Conservation (phyloP, 1,140 invertebrate species). For the Dendrolimus kikuchii region DNA sequence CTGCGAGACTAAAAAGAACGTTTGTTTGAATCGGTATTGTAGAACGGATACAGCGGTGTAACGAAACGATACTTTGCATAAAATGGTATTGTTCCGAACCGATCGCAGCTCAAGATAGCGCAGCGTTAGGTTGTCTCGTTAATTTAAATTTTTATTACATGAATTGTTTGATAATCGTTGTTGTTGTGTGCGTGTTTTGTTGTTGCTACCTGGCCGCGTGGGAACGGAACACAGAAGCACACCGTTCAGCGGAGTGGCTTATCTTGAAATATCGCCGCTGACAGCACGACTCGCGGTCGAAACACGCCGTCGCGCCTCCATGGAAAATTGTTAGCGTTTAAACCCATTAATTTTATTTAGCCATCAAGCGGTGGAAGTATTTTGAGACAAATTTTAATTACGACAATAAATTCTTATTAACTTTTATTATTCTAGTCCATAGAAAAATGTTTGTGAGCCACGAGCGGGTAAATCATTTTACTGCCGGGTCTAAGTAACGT, state of each 20-base stretch:
- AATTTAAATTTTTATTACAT: too few species aligned
- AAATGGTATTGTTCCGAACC: too few species aligned
- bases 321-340: constrained; percentile 27
- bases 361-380: constrained; percentile 6
- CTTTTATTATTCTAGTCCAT: background rate
- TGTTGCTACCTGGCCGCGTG: constrained; percentile 29
- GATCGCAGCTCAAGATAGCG: too few species aligned
- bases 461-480: constrained; percentile 8
- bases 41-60: too few species aligned
- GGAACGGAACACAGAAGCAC: constrained; percentile 34
- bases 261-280: constrained; percentile 55
- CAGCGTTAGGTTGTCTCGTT: too few species aligned
- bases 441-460: constrained; percentile 3
- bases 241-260: constrained; percentile 37
- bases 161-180: background rate
- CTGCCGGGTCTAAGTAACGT: constrained; percentile 8
- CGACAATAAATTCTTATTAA: constrained; percentile 11
- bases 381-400: constrained; percentile 18
- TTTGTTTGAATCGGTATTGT: too few species aligned
- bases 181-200: constrained; percentile 6
- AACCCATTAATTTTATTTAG: constrained; percentile 28
- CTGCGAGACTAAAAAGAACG: too few species aligned
- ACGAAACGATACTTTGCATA: too few species aligned
- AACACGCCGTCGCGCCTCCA: constrained; percentile 13
- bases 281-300: constrained; percentile 25